Conservation (phyloP, 2,113 vertebrate species). For the Ceyx cyanopectus region DNA sequence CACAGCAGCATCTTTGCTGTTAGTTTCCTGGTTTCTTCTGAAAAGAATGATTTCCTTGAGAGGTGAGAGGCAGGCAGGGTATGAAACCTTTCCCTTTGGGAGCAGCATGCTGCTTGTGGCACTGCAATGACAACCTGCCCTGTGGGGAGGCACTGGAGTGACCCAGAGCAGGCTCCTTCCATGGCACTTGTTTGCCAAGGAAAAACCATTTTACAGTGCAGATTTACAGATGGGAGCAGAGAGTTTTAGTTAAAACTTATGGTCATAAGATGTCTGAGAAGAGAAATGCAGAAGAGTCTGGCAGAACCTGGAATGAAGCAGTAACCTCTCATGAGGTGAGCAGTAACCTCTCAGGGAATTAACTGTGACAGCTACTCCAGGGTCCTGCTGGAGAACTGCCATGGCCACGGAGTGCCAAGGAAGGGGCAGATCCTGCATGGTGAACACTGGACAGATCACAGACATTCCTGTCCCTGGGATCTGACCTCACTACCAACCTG, state of each 20-base stretch:
- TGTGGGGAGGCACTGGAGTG: neutral
- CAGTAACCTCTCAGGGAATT: neutral
- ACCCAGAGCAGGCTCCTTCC: neutral
- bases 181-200: neutral
- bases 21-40: neutral
- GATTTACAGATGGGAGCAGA: neutral
- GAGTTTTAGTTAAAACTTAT: neutral
- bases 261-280: neutral
- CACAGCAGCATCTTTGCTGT: neutral
- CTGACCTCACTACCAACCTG: neutral
- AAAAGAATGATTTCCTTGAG: neutral
- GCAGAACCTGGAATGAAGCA: neutral
- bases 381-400: neutral
- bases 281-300: neutral
- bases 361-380: neutral
- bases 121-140: neutral
- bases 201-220: neutral
- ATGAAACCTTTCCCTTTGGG: neutral
- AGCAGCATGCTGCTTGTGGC: neutral
- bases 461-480: neutral
- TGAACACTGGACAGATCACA: neutral
- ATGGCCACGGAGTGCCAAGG: rapidly evolving
- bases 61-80: neutral
- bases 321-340: neutral
- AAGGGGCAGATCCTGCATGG: neutral